Percentiles rank a stretch among this genome's conserved stretches.
Conservation (phyloP, 2,113 vertebrate genomes). For the Pomatostomus ruficeps region DNA sequence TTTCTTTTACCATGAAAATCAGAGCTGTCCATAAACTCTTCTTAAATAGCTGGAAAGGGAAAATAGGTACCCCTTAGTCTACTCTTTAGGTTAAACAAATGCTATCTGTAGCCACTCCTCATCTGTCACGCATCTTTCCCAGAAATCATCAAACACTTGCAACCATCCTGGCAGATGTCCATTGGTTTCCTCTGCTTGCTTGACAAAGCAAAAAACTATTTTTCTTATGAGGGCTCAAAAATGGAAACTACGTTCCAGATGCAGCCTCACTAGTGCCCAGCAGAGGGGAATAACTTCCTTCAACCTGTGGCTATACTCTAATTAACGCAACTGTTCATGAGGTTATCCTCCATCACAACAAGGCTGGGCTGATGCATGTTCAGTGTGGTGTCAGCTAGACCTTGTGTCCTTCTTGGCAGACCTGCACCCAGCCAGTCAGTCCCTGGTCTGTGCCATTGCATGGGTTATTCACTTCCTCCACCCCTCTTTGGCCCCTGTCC, state of each 20-base stretch:
- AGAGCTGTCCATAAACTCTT: background rate
- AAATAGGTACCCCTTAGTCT: background rate
- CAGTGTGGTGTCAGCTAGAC: background rate
- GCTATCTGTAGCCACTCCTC: background rate
- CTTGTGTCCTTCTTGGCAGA: background rate
- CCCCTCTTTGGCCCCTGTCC: rapidly evolving
- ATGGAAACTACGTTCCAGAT: background rate
- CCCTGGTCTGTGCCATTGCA: background rate
- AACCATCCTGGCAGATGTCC: background rate
- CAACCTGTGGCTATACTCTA: background rate
- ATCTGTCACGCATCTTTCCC: background rate
- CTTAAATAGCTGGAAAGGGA: background rate
- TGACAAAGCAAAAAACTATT: background rate
- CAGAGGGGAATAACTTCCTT: background rate
- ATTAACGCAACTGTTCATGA: background rate
- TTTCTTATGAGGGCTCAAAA: background rate
- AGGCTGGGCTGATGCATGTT: background rate
- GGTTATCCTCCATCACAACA: background rate
- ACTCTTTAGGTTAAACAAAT: background rate
- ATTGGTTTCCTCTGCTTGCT: background rate
- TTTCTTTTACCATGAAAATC: background rate
- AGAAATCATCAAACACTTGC: background rate
- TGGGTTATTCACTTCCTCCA: background rate
- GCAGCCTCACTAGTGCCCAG: background rate
- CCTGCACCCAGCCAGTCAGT: background rate